Conservation (phyloP, 2,797 vertebrate species). For the Epinephelus awoara region DNA sequence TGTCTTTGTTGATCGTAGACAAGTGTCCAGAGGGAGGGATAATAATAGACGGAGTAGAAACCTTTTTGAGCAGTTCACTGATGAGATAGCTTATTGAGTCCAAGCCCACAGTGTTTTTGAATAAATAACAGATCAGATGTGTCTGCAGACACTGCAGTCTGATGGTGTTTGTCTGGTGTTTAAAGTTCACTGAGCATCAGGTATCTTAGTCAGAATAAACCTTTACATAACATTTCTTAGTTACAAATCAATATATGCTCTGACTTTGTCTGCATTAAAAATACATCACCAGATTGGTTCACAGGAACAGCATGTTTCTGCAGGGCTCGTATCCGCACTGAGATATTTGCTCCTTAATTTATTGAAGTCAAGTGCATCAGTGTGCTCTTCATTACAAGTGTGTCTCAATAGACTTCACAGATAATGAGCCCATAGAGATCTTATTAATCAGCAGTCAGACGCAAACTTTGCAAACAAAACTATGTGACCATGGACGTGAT, state of each 20-base stretch:
- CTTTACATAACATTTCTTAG: not conserved
- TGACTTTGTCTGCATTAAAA: not conserved
- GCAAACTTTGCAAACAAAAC: conserved; percentile 17
- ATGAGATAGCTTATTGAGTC: conserved; percentile 38
- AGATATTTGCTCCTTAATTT: conserved; percentile 9
- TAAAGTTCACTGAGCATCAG: not conserved
- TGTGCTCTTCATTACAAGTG: conserved; percentile 11
- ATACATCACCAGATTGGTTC: not conserved
- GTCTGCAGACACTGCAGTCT: conserved; percentile 45
- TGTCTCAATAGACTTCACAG: conserved; percentile 7
- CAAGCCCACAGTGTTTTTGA: conserved; percentile 43
- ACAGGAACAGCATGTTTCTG: not conserved
- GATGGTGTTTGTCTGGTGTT: conserved; percentile 22
- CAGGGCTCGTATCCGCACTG: not conserved
- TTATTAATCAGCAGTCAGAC: conserved; percentile 31
- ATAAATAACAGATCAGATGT: conserved; percentile 28
- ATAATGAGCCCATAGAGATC: conserved; percentile 46
- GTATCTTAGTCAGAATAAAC: not conserved
- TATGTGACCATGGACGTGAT: not conserved
- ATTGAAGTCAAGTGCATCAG: conserved; percentile 23
- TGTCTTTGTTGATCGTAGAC: conserved; percentile 57
- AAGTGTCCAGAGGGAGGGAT: conserved; percentile 42
- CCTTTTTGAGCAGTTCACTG: conserved; percentile 35
- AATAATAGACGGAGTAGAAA: conserved; percentile 59
- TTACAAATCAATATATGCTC: conserved; percentile 1